Base-by-base conservation (phyloP, 2,797 vertebrate species). In the Centroberyx gerrardi region DNA sequence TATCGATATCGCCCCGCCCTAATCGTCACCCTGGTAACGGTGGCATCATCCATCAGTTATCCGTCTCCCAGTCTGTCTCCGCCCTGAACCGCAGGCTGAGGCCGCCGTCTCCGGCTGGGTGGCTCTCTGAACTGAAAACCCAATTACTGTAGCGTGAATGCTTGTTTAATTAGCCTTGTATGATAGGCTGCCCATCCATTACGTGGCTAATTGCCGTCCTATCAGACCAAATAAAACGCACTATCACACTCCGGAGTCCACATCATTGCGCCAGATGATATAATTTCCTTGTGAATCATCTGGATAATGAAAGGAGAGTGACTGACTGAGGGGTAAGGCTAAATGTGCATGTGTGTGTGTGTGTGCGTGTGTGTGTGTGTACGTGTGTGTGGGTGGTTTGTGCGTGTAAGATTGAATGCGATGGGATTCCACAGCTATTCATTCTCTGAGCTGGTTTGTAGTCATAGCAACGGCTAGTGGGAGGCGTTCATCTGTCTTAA, bases 181-280 rank as follows among this genome's bases (percentile, higher is more conserved):
- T 94, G 91, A 94, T 92, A 42, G 88, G 84, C 91, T 92, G 90
- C 90, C 89, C 88, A 91, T 91, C 87, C 90, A 93, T 93, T 95
- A 93, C 78, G 88, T 78, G 89, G 87, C 92, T 95, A 93, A 94
- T 94, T 94, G 92, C 87, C 77, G 82, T 86, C 88, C 91, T 89
- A 95, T 93, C 90, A 93, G 82, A 80, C 79, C 82, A 89, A 91
- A 94, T 94, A 91, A 93, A 94, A 93, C 77, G 83, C 79, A 63
- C 90, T 74, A 90, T 88, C 91, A 84, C 88, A 90, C 89, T 86
- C 85, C 4, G 36, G 82, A 83, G 85, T 87, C 86, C 86, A 88
- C 89, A 85, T 93, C 87, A 87, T 87, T 88, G 87, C 87, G 5
- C 71, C 72, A 85, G 72, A 93, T 92, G 77, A 90, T 87, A 90